Percentiles rank a stretch among this genome's conserved stretches.
phyloP scores from a whole-genome alignment of 37 sponge, comb jelly and placozoan genomes.

The Diacarnus erythraeanus region DNA sequence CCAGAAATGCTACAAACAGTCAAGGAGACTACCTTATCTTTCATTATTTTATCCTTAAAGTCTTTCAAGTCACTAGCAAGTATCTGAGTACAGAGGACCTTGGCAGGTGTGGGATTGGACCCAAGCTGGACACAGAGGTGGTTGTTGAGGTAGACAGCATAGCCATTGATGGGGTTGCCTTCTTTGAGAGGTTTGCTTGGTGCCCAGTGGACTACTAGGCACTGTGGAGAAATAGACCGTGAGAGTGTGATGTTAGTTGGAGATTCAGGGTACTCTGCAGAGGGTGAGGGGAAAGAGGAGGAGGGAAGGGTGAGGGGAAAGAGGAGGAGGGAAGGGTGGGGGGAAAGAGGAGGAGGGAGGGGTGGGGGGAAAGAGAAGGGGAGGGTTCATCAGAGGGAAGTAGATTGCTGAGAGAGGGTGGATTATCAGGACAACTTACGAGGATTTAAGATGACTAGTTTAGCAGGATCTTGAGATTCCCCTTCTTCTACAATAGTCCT shows the following conservation, averaged over 20 bases:
- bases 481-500: slow-evolving; percentile 24
- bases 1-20: slow-evolving; percentile 21
- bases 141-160: slow-evolving; percentile 13
- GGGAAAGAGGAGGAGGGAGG: not conserved
- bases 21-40: not conserved
- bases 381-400: not conserved
- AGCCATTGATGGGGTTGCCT: slow-evolving; percentile 24
- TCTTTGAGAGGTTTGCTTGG: slow-evolving; percentile 1
- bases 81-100: slow-evolving; percentile 9
- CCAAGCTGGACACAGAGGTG: slow-evolving; percentile 1
- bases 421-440: slow-evolving; percentile 21
- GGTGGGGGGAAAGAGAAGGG: not conserved
- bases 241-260: slow-evolving; percentile 23
- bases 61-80: not conserved
- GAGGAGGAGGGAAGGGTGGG: not conserved
- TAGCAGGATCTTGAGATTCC: slow-evolving; percentile 36
- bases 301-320: not conserved
- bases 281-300: not conserved
- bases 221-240: not conserved
- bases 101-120: not conserved
- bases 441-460: slow-evolving; percentile 48
- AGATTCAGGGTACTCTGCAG: slow-evolving; percentile 49
- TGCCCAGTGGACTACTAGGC: slow-evolving; percentile 22
- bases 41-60: not conserved
- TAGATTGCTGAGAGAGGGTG: not conserved